Conservation (phyloP, 2,888 invertebrate genomes). For the Trichogramma evanescens region DNA sequence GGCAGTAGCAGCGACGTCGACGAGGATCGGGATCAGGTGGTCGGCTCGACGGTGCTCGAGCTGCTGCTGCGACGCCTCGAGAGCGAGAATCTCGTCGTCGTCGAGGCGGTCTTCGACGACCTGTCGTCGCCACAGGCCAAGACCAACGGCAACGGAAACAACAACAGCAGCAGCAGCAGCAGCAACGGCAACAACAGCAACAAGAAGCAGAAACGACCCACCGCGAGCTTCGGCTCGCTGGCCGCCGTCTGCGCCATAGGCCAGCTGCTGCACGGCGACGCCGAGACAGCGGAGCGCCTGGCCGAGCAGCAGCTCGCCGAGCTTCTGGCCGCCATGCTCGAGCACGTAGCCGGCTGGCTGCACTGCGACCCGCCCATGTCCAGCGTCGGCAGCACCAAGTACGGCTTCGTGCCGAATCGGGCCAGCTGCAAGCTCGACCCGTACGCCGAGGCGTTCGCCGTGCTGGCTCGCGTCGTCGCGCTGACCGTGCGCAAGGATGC, state of each 20-base stretch:
- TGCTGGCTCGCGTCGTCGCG: conserved; percentile 28
- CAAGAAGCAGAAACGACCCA: conserved; percentile 25
- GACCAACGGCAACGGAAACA: background rate
- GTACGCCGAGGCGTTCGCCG: conserved; percentile 34
- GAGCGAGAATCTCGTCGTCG: conserved; percentile 31
- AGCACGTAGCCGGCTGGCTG: conserved; percentile 39
- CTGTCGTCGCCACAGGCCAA: too few species aligned
- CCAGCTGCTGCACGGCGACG: conserved; percentile 33
- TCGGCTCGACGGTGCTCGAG: conserved; percentile 21
- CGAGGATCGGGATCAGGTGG: too few species aligned
- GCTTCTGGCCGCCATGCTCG: conserved; percentile 31
- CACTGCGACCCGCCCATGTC: conserved; percentile 38
- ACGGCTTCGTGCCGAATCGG: conserved; percentile 40
- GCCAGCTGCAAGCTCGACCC: conserved; percentile 38
- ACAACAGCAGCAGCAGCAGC: too few species aligned
- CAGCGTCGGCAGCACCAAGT: conserved; percentile 32
- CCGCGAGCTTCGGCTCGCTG: conserved; percentile 33
- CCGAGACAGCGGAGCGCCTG: conserved; percentile 30
- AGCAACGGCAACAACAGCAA: conserved; percentile 15
- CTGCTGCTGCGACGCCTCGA: conserved; percentile 33
- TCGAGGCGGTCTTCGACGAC: too few species aligned
- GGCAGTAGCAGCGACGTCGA: conserved; percentile 23
- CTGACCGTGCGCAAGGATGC: conserved; percentile 21
- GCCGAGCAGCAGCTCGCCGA: conserved; percentile 31
- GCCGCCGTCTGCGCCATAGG: conserved; percentile 35